Base-by-base conservation (phyloP, 2,888 invertebrate genomes). In the Sicus ferrugineus region DNA sequence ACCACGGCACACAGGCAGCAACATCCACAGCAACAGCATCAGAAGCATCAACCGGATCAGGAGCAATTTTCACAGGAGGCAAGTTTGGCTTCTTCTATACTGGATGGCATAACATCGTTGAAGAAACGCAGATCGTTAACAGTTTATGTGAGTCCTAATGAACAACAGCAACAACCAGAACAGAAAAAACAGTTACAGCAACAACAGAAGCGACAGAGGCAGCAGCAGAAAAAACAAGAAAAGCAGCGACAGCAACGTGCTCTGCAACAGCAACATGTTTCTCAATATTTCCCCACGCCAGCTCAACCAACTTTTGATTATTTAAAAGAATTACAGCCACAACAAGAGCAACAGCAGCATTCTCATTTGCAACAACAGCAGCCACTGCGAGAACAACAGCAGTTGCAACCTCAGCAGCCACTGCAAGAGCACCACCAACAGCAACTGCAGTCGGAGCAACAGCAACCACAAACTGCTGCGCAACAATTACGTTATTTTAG, bases 111-210 rank as follows among this genome's bases (percentile, higher is more conserved):
- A 70, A 79, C 83, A 42, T 80, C 82, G 73, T 73, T 83, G 69
- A 84, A 83, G 77, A 83, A 84, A 75, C 79, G 83, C 65, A 84
- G 83, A 78, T 83, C 83, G 65, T 78, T 83, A 78, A 83, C 83
- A 76, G 83, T 83, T 71, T 83, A 83, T 81, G 83, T 83, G 79
- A 83, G 84, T 83, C 79, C 78, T 73, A 76, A 72, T 62, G 42
- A 46, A 34, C 34, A 72, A 72, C 73, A 75, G 69, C 19, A 63
- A 42, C 63, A 34, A 67, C 54, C 26, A 26, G 58, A 66, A 61
- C 52, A 65, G 30, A 26, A 66, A 46, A 38, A 66, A 58, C 42
- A 16, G 19, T 50, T 67, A 59, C 75, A 73, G 38, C 78, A 75
- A 21, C 75, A 69, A n/a, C 73, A 71, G n/a, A 74, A 70, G 26